Evolutionary conservation across 2,888 invertebrate species (phyloP).

Genomic region (Plagiodera versicolora): DNA sequence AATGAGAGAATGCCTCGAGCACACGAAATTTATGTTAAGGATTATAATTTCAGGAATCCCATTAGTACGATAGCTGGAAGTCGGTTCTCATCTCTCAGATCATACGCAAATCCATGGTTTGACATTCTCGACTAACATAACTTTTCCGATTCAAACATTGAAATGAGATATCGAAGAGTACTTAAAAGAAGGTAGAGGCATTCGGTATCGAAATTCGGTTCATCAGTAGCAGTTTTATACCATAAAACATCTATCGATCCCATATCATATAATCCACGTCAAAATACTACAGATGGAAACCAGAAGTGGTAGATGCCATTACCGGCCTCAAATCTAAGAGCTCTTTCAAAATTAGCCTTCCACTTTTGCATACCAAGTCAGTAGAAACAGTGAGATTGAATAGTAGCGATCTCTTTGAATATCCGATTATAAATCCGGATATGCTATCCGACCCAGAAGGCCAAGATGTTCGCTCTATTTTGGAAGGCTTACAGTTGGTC

Average conservation of each 20-base stretch:
- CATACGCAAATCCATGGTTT: conserved; percentile 72
- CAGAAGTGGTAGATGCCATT: conserved; percentile 1
- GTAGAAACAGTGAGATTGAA: conserved; percentile 64
- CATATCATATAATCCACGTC: conserved; percentile 15
- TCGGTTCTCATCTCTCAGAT: conserved; percentile 77
- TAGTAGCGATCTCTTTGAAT: conserved; percentile 31
- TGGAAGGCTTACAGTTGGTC: conserved; percentile 58
- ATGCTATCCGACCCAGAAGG: conserved; percentile 59
- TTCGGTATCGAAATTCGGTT: conserved; percentile 14
- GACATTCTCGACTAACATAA: conserved; percentile 68
- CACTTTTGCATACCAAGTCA: conserved; percentile 40
- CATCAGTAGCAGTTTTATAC: conserved; percentile 22
- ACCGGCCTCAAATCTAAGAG: conserved; percentile 8
- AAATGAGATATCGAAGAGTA: conserved; percentile 59
- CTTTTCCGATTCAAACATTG: conserved; percentile 38
- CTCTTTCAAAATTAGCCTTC: conserved; percentile 30
- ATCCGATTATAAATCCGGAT: conserved; percentile 67
- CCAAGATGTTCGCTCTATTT: conserved; percentile 57
- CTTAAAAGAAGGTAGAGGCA: conserved; percentile 28
- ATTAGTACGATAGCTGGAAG: conserved; percentile 67
- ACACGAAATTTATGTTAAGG: too few relatives aligned
- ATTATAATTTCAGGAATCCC: conserved; percentile 54
- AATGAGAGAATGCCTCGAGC: too few relatives aligned
- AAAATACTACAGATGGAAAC: conserved; percentile 13
- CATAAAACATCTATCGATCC: conserved; percentile 19